Evolutionary conservation across 1,140 invertebrate species (phyloP).

Genomic region (Argopecten irradians): DNA sequence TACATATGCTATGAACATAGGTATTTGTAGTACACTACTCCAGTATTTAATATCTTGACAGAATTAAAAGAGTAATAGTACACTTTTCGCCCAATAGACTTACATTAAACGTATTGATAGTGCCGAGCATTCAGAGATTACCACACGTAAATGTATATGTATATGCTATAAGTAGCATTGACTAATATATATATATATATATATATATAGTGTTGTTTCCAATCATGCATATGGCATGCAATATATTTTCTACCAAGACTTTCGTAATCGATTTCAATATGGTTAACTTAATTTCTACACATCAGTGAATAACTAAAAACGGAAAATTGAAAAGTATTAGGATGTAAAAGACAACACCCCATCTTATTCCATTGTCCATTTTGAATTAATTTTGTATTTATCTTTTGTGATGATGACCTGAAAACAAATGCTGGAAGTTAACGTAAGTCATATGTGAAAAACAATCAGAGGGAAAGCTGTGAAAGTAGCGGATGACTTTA

Average conservation of each 20-base stretch:
- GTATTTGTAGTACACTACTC: too few relatives aligned
- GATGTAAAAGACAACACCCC: not conserved
- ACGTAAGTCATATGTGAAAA: not conserved
- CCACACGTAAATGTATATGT: not conserved
- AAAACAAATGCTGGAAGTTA: not conserved
- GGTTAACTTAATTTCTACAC: too few relatives aligned
- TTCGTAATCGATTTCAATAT: too few relatives aligned
- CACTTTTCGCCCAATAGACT: too few relatives aligned
- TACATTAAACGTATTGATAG: not conserved
- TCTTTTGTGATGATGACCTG: slow-evolving; percentile 2
- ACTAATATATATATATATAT: not conserved
- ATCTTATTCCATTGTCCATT: not conserved
- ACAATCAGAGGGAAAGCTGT: slow-evolving; percentile 21
- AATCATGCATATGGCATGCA: not conserved
- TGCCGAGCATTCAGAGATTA: not conserved
- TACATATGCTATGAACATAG: too few relatives aligned
- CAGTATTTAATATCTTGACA: too few relatives aligned
- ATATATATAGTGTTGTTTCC: not conserved
- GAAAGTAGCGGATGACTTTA: not conserved
- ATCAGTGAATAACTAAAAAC: not conserved
- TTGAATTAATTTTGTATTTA: not conserved
- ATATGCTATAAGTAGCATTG: not conserved
- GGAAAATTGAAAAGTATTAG: not conserved
- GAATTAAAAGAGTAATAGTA: too few relatives aligned
- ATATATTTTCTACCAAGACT: slow-evolving; percentile 1